Evolutionary conservation across 2,797 vertebrate genomes (phyloP).

Genomic region (Rachycentron canadum): DNA sequence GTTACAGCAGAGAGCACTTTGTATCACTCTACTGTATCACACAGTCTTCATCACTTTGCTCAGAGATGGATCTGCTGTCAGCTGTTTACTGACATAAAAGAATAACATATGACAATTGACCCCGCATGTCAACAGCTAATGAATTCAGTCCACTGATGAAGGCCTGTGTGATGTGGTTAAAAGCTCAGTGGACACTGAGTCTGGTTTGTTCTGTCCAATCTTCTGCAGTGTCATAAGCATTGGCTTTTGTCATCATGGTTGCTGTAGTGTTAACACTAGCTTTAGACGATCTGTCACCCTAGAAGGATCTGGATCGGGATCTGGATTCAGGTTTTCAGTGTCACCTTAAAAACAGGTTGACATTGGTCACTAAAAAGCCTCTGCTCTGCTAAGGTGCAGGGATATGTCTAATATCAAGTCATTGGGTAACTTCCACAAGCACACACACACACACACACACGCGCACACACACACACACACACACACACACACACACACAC

Average conservation of each 20-base stretch:
- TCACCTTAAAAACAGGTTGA: neutral
- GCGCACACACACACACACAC: too few relatives aligned
- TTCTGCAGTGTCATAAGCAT: neutral
- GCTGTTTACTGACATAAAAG: neutral
- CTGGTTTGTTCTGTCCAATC: neutral
- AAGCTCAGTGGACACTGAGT: neutral
- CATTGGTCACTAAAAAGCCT: neutral
- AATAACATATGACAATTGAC: neutral
- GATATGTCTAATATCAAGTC: too few relatives aligned
- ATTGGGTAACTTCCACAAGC: too few relatives aligned
- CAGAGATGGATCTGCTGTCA: neutral
- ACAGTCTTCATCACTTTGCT: neutral
- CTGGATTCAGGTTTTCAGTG: neutral
- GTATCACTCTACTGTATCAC: neutral
- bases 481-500: too few relatives aligned
- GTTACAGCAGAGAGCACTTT: too few relatives aligned
- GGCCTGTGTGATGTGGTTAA: neutral
- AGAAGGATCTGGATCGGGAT: neutral
- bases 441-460: neutral
- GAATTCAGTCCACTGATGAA: neutral
- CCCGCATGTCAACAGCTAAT: neutral
- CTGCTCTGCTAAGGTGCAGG: neutral
- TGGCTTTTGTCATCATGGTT: neutral
- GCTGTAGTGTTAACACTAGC: neutral
- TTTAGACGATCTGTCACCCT: neutral